A percentile compares a stretch with the other conserved stretches of the same genome.
Evolutionary conservation across 2,888 invertebrate species (phyloP).

Genomic region (Ditula angustiorana): DNA sequence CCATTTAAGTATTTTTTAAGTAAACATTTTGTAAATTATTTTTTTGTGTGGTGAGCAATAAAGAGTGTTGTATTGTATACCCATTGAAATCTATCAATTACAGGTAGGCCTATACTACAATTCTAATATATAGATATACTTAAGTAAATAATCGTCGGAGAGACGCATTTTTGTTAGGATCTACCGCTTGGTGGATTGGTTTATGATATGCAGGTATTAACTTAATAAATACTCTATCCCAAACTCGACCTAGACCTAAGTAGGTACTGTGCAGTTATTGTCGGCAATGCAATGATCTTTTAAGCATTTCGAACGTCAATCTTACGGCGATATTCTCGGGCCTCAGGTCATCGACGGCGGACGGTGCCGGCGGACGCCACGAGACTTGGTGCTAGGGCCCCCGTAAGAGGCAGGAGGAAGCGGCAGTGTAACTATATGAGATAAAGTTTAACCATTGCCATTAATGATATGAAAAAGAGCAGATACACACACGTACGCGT

Average conservation of each 20-base stretch:
- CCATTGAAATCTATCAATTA: too few relatives aligned
- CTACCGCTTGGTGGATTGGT: background rate
- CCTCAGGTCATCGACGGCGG: constrained; percentile 48
- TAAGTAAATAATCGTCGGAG: background rate
- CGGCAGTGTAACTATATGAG: constrained; percentile 5
- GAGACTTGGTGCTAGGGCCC: constrained; percentile 43
- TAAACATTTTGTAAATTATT: too few relatives aligned
- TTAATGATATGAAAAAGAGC: too few relatives aligned
- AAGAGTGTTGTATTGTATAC: too few relatives aligned
- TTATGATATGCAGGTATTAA: background rate
- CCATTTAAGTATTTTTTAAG: too few relatives aligned
- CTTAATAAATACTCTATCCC: background rate
- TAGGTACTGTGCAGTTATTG: background rate
- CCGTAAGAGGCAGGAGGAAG: constrained; percentile 41
- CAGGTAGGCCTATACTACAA: too few relatives aligned
- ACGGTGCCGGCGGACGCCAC: constrained; percentile 39
- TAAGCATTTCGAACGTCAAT: constrained; percentile 44
- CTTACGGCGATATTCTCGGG: constrained; percentile 42
- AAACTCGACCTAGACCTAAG: too few relatives aligned
- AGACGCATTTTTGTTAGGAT: background rate
- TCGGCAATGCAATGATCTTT: constrained; percentile 13
- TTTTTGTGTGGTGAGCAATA: too few relatives aligned
- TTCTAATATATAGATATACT: too few relatives aligned
- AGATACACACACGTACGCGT: too few relatives aligned
- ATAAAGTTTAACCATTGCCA: too few relatives aligned